phyloP scores from a whole-genome alignment of 2,888 invertebrate species.

The Epinotia nisella region DNA sequence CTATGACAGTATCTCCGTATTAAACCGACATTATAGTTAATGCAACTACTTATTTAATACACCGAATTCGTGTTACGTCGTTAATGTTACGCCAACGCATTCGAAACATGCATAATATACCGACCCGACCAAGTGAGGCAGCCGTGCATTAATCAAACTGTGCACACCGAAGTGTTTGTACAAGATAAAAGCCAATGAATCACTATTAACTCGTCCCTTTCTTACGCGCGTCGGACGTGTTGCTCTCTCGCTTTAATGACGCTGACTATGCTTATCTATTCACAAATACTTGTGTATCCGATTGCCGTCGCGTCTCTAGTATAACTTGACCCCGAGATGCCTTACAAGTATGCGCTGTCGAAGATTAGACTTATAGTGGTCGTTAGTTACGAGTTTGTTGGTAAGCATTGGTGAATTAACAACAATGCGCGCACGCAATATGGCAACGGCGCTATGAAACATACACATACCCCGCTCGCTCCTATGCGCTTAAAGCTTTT shows the following conservation, averaged over 20 bases:
- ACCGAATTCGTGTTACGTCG: constrained; percentile 1
- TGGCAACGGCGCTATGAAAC: not conserved
- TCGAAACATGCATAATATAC: constrained; percentile 41
- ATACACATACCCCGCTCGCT: constrained; percentile 23
- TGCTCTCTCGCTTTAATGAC: constrained; percentile 19
- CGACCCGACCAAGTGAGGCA: constrained; percentile 40
- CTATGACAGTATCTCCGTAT: not conserved
- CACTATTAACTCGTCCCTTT: constrained; percentile 24
- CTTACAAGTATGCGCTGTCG: not conserved
- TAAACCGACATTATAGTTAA: constrained; percentile 19
- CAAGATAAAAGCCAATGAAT: constrained; percentile 44
- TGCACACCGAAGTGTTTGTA: constrained; percentile 39
- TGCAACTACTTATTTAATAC: constrained; percentile 16
- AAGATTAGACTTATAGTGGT: not conserved
- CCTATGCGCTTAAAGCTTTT: not conserved
- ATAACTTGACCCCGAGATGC: not conserved
- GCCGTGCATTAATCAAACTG: constrained; percentile 40
- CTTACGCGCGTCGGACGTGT: not conserved
- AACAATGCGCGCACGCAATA: constrained; percentile 29
- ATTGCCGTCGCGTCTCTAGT: not conserved
- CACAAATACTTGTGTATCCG: not conserved
- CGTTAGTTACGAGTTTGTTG: not conserved
- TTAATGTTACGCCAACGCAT: constrained; percentile 37
- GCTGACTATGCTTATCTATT: not conserved
- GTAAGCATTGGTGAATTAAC: constrained; percentile 4